Evolutionary conservation across 1,140 invertebrate species (phyloP), one percentile per base, ranked within the genome.

Genomic region (Macrobrachium rosenbergii): DNA sequence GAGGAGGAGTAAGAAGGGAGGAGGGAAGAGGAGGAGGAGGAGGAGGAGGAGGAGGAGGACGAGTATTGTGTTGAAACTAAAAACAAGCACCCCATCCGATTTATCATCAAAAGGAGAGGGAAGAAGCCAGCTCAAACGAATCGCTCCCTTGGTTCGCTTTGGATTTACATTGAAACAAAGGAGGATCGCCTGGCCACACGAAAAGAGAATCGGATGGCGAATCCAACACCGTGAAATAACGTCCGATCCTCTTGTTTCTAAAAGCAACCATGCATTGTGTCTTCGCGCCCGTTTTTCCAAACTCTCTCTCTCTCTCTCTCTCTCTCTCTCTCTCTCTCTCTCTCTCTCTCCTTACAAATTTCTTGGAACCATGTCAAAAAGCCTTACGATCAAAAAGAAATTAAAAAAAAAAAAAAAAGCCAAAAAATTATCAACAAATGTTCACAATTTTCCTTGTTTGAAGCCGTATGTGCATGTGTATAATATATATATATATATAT

Each of bases 161-260:
- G 64, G 78, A 81, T 81, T 81, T 81, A 81, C 78, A 81, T 81
- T 67, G 78, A 81, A 81, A 81, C 78, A 81, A 81, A 81, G 78
- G 78, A 14, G 60, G 60, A 67, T 81, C 78, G 78, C 59, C 62
- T 45, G 60, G 78, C 78, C 78, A 45, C 78, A 81, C 62, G 62
- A 81, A 81, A 81, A 81, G 78, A 64, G 62, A 62, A 81, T 81
- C 78, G 78, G 78, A 81, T 81, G 45, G 59, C 21, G 78, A 63
- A 37, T 16, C 78, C 78, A 81, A 45, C 78, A 81, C 78, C 78
- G 78, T 81, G 78, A 81, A 81, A 81, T 81, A 81, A 62, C 78
- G 78, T 81, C 78, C 78, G 78, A 81, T 81, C 43, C 78, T 62
- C 58, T 64, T 63, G 78, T 81, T 62, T 63, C 19, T 14, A 17